These are phyloP conservation scores for Pyxicephalus adspersus DNA, from an alignment of 2,113 vertebrate species.

Conservation along the genomic window DNA sequence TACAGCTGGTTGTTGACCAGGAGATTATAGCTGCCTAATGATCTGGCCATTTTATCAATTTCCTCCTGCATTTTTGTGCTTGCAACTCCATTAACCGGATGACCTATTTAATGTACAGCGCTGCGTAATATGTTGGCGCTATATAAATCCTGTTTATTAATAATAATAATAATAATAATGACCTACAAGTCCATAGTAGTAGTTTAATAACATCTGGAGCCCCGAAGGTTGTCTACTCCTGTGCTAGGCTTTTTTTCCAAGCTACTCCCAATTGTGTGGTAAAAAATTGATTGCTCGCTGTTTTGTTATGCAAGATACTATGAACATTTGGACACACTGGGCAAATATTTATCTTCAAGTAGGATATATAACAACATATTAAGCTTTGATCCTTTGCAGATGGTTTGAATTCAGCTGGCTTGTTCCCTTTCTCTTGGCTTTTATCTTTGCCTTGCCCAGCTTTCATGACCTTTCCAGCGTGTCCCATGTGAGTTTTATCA, in stretches of 20 bases:
- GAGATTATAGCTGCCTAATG: not conserved
- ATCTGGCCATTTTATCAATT: not conserved
- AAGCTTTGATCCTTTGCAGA: slow-evolving; percentile 2
- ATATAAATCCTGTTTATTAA: no score
- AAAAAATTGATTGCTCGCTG: slow-evolving; percentile 36
- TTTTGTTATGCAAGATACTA: slow-evolving; percentile 41
- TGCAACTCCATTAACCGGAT: no score
- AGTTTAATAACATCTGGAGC: slow-evolving; percentile 16
- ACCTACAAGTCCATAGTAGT: not conserved
- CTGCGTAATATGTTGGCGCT: no score
- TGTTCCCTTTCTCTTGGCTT: not conserved
- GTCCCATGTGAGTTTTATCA: slow-evolving; percentile 45
- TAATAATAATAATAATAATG: no score
- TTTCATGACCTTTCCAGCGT: slow-evolving; percentile 45
- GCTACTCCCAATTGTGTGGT: slow-evolving; percentile 14
- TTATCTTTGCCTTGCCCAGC: slow-evolving; percentile 53
- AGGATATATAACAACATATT: slow-evolving; percentile 46
- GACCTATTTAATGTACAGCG: not conserved
- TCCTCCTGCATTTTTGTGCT: not conserved
- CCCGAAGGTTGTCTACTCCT: slow-evolving; percentile 20
- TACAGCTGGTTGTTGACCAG: no score
- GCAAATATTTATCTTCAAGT: slow-evolving; percentile 59
- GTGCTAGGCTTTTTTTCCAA: not conserved
- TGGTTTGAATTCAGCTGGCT: slow-evolving; percentile 41
- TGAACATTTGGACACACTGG: slow-evolving; percentile 21